A percentile compares a stretch with the other conserved stretches of the same genome.
Conservation (phyloP, 1,140 invertebrate species). For the Ceratosolen fusciceps region DNA sequence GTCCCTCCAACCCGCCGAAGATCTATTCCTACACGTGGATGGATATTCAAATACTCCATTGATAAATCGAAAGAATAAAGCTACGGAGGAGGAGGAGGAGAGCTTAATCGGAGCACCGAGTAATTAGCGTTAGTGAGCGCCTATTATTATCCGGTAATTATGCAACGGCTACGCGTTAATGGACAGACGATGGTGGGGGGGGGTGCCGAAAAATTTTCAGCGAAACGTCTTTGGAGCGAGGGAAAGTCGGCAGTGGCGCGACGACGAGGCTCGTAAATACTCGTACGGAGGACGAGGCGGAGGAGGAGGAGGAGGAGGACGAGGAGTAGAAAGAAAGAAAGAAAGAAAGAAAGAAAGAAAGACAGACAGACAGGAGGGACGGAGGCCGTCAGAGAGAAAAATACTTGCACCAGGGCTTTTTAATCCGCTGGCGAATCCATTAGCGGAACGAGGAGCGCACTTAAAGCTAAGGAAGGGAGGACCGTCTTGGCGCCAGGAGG, state of each 20-base stretch:
- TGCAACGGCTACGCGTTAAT: neutral
- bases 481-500: neutral
- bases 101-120: too few relatives aligned
- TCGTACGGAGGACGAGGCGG: conserved; percentile 8
- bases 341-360: too few relatives aligned
- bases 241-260: neutral
- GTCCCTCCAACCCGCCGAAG: too few relatives aligned
- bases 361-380: neutral
- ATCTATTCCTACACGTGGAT: too few relatives aligned
- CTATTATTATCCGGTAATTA: neutral
- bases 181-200: neutral
- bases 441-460: conserved; percentile 37
- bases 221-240: conserved; percentile 6
- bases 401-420: neutral
- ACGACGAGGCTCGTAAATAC: conserved; percentile 26
- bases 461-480: neutral
- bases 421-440: conserved; percentile 43
- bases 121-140: neutral
- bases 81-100: too few relatives aligned
- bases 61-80: too few relatives aligned
- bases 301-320: neutral
- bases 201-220: neutral
- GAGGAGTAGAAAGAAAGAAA: neutral
- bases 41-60: too few relatives aligned
- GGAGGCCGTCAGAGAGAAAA: conserved; percentile 1